These are phyloP conservation scores for Eulithis testata DNA, from an alignment of 2,888 invertebrate species.

Conservation along the genomic window DNA sequence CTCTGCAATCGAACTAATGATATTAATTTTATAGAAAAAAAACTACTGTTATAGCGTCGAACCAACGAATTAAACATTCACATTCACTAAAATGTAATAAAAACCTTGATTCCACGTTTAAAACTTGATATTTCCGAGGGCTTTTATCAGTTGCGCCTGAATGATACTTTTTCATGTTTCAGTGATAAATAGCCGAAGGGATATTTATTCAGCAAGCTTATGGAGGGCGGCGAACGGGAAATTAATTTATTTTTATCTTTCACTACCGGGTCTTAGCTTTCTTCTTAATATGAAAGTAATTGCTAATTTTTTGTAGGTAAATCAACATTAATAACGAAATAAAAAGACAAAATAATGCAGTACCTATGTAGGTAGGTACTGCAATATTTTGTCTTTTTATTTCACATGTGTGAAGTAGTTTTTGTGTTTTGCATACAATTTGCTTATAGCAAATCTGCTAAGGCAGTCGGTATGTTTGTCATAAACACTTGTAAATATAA, in stretches of 20 bases:
- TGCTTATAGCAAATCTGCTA: too few relatives aligned
- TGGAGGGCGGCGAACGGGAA: conserved; percentile 29
- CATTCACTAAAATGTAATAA: too few relatives aligned
- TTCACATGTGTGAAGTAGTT: too few relatives aligned
- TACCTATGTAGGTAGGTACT: too few relatives aligned
- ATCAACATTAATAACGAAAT: neutral
- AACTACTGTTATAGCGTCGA: too few relatives aligned
- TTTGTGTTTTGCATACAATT: too few relatives aligned
- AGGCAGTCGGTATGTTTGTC: too few relatives aligned
- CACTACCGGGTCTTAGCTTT: conserved; percentile 22
- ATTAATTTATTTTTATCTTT: conserved; percentile 31
- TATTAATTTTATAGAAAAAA: too few relatives aligned
- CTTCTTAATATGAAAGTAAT: conserved; percentile 14
- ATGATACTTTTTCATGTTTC: conserved; percentile 37
- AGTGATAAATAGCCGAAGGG: conserved; percentile 41
- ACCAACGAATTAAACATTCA: too few relatives aligned
- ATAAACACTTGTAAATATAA: neutral
- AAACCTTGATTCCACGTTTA: neutral
- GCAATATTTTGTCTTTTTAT: too few relatives aligned
- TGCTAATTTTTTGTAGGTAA: conserved; percentile 2
- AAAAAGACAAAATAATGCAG: neutral
- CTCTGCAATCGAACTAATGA: too few relatives aligned
- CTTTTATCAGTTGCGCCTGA: conserved; percentile 33
- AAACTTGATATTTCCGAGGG: conserved; percentile 8
- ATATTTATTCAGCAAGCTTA: conserved; percentile 40